Evolutionary conservation across 2,113 vertebrate species (phyloP).

Genomic region (Dermatemys mawii): DNA sequence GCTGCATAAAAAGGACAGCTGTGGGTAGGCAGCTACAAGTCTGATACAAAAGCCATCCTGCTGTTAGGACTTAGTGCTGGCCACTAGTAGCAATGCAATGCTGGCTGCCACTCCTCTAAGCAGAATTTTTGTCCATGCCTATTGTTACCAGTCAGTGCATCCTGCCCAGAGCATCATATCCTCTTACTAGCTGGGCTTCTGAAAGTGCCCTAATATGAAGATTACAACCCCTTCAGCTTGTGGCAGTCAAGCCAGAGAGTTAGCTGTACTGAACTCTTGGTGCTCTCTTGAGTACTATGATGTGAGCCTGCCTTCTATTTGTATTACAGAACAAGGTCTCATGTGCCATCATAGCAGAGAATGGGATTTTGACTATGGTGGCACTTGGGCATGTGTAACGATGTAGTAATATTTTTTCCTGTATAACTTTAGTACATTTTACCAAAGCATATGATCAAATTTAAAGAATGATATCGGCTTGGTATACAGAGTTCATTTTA

Average conservation of each 20-base stretch:
- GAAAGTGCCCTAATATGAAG: not conserved
- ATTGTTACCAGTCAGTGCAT: not conserved
- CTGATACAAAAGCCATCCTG: not conserved
- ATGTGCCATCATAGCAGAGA: not conserved
- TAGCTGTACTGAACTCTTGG: not conserved
- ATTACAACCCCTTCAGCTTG: not conserved
- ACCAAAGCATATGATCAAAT: not conserved
- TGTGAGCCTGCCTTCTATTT: not conserved
- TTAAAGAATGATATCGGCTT: not conserved
- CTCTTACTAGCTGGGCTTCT: not conserved
- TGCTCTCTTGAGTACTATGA: not conserved
- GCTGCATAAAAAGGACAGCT: not conserved
- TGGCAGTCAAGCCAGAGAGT: not conserved
- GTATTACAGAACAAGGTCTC: not conserved
- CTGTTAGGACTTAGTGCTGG: not conserved
- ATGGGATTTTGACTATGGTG: not conserved
- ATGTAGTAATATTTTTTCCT: not conserved
- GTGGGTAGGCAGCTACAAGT: not conserved
- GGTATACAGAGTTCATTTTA: slow-evolving; percentile 21
- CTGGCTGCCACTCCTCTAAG: not conserved
- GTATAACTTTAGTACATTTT: not conserved
- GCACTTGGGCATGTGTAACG: not conserved
- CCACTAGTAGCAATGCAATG: not conserved
- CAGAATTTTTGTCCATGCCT: not conserved
- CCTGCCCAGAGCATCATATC: not conserved